A percentile compares a stretch with the other conserved stretches of the same genome.
phyloP scores from a whole-genome alignment of 2,113 vertebrate species.

The Cavia aperea region DNA sequence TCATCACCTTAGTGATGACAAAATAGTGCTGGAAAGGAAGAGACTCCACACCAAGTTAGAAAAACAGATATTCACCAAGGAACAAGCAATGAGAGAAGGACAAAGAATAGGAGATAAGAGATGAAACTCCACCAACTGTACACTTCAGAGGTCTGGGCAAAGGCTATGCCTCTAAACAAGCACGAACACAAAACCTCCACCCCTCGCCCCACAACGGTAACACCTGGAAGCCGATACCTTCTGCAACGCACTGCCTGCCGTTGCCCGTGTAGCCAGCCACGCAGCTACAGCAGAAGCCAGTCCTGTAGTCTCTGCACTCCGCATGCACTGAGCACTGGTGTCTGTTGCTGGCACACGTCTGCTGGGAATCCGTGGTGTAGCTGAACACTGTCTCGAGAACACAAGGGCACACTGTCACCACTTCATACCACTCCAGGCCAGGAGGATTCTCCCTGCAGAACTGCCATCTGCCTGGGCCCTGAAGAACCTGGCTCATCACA shows the following conservation, averaged over 20 bases:
- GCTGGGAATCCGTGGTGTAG: constrained; percentile 82
- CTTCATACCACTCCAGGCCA: fast-evolving
- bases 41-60: neutral
- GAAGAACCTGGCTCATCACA: neutral
- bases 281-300: constrained; percentile 91
- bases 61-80: neutral
- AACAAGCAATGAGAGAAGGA: neutral
- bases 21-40: neutral
- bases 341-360: constrained; percentile 84
- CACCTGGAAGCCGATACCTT: constrained; percentile 76
- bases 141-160: neutral
- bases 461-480: fast-evolving
- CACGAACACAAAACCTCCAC: neutral
- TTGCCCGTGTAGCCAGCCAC: constrained; percentile 91
- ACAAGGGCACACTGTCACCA: neutral
- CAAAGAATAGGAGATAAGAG: neutral
- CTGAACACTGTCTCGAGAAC: constrained; percentile 81
- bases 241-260: constrained; percentile 90
- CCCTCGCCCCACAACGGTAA: fast-evolving
- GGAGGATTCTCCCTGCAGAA: neutral
- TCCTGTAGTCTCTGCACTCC: constrained; percentile 85
- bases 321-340: constrained; percentile 90
- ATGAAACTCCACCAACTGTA: neutral
- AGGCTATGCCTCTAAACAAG: neutral
- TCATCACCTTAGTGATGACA: neutral